Evolutionary conservation across 2,113 vertebrate species (phyloP).

Genomic region (Spheniscus mendiculus): DNA sequence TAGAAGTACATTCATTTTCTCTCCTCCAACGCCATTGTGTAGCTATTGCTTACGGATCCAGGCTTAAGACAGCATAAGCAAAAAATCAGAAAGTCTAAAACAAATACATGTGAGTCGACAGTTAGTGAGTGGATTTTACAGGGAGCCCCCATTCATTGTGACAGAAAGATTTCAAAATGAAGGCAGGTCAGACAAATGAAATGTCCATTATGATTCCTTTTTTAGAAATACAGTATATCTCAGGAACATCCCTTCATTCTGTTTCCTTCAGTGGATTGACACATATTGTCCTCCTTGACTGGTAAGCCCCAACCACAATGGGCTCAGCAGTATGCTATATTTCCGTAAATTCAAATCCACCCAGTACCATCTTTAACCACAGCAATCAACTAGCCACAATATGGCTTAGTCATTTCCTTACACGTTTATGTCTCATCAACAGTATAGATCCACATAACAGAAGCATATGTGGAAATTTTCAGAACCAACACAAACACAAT

Average conservation of each 20-base stretch:
- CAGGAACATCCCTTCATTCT: not conserved
- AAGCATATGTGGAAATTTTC: not conserved
- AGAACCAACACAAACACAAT: not conserved
- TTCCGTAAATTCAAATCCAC: not conserved
- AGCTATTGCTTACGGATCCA: not conserved
- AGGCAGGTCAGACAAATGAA: not conserved
- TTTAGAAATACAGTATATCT: not conserved
- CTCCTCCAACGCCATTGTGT: fast-evolving
- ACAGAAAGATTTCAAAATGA: not conserved
- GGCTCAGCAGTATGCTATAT: not conserved
- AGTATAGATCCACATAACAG: not conserved
- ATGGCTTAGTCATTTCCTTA: not conserved
- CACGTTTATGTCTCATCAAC: not conserved
- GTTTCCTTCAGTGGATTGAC: not conserved
- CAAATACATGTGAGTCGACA: not conserved
- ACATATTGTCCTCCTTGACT: not conserved
- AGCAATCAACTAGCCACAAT: not conserved
- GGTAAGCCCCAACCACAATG: not conserved
- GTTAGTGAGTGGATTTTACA: not conserved
- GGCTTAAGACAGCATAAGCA: not conserved
- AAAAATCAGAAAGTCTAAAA: not conserved
- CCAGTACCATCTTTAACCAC: not conserved
- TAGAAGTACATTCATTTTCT: not conserved
- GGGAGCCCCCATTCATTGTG: not conserved
- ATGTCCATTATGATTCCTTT: not conserved